Evolutionary conservation across 2,888 invertebrate species (phyloP), one percentile per base, ranked within the genome.

Genomic region (Phymatocera aterrima): DNA sequence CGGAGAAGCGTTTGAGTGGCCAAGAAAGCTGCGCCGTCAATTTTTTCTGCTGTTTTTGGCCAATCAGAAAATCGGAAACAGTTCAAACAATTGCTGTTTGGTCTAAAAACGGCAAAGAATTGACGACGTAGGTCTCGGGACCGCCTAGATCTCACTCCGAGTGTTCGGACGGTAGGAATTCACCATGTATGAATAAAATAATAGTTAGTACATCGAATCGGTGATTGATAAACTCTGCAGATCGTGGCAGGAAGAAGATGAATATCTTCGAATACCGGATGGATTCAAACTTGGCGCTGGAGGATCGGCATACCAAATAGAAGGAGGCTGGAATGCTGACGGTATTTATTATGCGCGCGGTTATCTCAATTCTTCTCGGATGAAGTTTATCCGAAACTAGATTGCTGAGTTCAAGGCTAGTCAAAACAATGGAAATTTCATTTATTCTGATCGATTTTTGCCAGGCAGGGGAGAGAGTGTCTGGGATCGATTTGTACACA

Each of bases 401-500:
- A 68, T 8, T n/a, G n/a, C n/a, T n/a, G 10, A 8, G 65, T 65
- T 37, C 28, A 21, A 5, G 21, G 10, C 15, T 1, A 54, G 61
- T 34, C 40, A 40, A n/a, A 48, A 28, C 24, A 28, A 12, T 1
- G 37, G 0, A 10, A 10, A 46, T 70, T 48, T 46, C 28, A 28
- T 12, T 61, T 28, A 51, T 51, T 34, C n/a, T 31, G 4, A 18
- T 8, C 40, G 15, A 48, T 37, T 79, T 74, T 31, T 79, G 85
- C n/a, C 83, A 94, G 94, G 93, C 12, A 94, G 94, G 90, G 92
- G 93, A 0, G 93, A 93, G 83, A 94, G 92, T 84, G 93, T 94
- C 28, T 95, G 95, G 95, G 95, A 96, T 87, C 91, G 91, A 8
- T 93, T 94, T 83, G 93, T 93, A 0, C 94, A 94, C 83, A 85